Evolutionary conservation across 1,140 invertebrate genomes (phyloP).

Genomic region (Hylyphantes graminicola): DNA sequence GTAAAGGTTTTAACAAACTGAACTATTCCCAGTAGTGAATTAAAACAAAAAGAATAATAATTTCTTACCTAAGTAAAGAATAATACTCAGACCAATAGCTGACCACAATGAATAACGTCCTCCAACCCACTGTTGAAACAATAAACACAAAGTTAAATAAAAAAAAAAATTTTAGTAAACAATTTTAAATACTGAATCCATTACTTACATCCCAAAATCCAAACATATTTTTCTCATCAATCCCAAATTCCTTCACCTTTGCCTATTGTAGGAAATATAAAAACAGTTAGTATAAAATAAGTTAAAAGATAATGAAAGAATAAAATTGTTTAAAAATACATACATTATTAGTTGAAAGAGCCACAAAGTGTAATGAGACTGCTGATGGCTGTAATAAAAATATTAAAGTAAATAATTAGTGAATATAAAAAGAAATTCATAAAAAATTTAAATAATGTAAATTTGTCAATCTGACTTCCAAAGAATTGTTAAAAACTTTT

Average conservation of each 20-base stretch:
- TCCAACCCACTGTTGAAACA: constrained; percentile 84
- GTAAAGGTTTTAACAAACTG: too few relatives aligned
- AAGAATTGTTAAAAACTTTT: too few relatives aligned
- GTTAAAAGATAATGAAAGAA: not conserved
- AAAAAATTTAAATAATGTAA: too few relatives aligned
- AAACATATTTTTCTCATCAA: constrained; percentile 98
- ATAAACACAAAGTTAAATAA: not conserved
- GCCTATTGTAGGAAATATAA: constrained; percentile 64
- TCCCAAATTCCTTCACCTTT: constrained; percentile 97
- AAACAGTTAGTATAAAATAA: constrained; percentile 5
- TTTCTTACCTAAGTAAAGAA: constrained; percentile 82
- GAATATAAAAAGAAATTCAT: too few relatives aligned
- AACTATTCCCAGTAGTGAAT: too few relatives aligned
- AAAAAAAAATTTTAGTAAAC: not conserved
- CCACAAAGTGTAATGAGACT: constrained; percentile 98
- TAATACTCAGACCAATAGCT: constrained; percentile 97
- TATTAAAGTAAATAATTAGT: not conserved
- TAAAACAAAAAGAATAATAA: too few relatives aligned
- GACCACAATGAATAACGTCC: constrained; percentile 98
- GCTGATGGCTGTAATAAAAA: constrained; percentile 74
- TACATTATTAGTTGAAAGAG: constrained; percentile 91
- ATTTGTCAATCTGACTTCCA: too few relatives aligned
- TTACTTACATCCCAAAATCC: constrained; percentile 92
- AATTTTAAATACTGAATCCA: constrained; percentile 5
- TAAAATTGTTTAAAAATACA: constrained; percentile 62